Evolutionary conservation across 2,888 invertebrate species (phyloP).

Genomic region (Spatulosminthurus flaviceps): DNA sequence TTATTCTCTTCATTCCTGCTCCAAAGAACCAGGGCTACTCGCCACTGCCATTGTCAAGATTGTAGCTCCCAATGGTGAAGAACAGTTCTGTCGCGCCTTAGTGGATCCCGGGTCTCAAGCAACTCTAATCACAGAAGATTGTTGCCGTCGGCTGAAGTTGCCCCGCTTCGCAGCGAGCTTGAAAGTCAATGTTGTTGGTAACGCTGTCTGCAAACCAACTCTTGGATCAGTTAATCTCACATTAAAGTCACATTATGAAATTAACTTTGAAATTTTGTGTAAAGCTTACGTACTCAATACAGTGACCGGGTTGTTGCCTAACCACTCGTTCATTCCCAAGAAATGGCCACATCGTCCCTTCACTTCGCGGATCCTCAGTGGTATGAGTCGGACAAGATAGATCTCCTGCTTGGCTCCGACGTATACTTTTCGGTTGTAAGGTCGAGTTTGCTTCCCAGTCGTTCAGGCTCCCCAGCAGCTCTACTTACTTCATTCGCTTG

Average conservation of each 20-base stretch:
- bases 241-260: background rate
- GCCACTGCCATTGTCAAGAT: background rate
- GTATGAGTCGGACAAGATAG: conserved; percentile 23
- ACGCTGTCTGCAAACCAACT: background rate
- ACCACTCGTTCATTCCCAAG: background rate
- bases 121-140: background rate
- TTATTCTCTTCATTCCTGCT: background rate
- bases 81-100: background rate
- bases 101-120: background rate
- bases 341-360: conserved; percentile 38
- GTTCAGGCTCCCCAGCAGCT: conserved; percentile 2
- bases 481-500: conserved; percentile 37
- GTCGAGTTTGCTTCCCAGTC: background rate
- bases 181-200: conserved; percentile 3
- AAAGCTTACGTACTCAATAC: conserved; percentile 30
- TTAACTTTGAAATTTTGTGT: background rate
- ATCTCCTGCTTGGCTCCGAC: conserved; percentile 51
- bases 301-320: conserved; percentile 37
- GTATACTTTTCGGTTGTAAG: background rate
- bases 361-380: conserved; percentile 49
- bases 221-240: background rate
- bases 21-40: background rate
- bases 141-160: background rate
- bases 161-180: background rate
- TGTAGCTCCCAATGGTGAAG: background rate